Conservation (phyloP, 2,113 vertebrate genomes). For the Chaetura pelagica region DNA sequence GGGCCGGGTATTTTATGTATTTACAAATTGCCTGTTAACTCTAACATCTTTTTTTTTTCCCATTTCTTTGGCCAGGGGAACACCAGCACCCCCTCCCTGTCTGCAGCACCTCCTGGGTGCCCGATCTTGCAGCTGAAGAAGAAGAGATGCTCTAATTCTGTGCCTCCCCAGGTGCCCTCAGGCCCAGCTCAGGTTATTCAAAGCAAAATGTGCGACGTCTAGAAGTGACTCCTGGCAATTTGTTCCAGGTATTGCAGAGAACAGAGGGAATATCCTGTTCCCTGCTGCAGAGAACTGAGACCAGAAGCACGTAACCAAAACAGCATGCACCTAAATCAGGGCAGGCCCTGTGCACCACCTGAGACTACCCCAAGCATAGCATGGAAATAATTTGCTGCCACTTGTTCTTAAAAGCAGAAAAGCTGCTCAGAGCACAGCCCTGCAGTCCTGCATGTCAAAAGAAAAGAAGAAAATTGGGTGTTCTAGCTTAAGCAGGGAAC, state of each 20-base stretch:
- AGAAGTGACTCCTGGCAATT: background rate
- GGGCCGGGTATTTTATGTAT: background rate
- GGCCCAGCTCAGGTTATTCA: background rate
- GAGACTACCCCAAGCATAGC: background rate
- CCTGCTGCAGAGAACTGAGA: background rate
- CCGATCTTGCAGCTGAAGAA: background rate
- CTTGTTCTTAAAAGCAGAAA: background rate
- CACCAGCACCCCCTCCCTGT: background rate
- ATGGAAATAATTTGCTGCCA: background rate
- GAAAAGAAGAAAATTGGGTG: background rate
- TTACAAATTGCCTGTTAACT: background rate
- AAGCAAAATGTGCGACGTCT: background rate
- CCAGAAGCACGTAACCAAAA: background rate
- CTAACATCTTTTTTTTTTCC: background rate
- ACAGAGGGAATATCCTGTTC: background rate
- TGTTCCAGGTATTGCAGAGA: background rate
- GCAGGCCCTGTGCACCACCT: background rate
- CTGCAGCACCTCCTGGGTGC: background rate
- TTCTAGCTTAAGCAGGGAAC: background rate
- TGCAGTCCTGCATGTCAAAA: background rate
- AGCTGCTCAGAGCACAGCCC: fast-evolving
- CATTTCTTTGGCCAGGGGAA: background rate
- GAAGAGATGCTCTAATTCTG: background rate
- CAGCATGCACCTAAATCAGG: background rate
- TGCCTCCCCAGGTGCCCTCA: background rate